Evolutionary conservation across 2,888 invertebrate genomes (phyloP).

Genomic region (Tuberolachnus salignus): DNA sequence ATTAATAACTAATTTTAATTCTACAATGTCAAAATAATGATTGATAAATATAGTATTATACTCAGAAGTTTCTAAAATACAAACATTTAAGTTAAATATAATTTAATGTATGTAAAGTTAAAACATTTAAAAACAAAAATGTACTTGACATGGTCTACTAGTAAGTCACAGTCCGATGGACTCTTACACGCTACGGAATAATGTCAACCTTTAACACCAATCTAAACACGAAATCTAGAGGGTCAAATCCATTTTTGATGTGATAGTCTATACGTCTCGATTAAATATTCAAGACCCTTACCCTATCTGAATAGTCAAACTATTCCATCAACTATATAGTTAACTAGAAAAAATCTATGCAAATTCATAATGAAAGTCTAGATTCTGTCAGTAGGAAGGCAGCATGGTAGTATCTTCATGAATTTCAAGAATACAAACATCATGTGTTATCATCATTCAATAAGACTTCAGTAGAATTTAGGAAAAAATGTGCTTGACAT

Average conservation of each 20-base stretch:
- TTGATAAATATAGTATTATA: too few relatives aligned
- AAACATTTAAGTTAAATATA: too few relatives aligned
- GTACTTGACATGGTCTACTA: conserved; percentile 57
- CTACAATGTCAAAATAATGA: too few relatives aligned
- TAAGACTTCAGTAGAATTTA: conserved; percentile 5
- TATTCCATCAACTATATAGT: conserved; percentile 27
- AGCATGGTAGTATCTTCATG: conserved; percentile 67
- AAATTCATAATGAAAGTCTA: not conserved
- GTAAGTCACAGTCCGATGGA: conserved; percentile 55
- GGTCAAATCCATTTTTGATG: conserved; percentile 48
- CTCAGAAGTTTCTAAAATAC: too few relatives aligned
- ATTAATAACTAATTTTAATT: too few relatives aligned
- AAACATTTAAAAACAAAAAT: too few relatives aligned
- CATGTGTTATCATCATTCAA: conserved; percentile 52
- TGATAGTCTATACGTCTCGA: conserved; percentile 31
- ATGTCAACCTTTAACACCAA: conserved; percentile 51
- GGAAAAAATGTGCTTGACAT: conserved; percentile 69
- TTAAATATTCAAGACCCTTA: conserved; percentile 32
- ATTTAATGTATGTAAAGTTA: too few relatives aligned
- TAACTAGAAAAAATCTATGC: too few relatives aligned
- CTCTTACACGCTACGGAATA: conserved; percentile 58
- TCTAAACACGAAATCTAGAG: conserved; percentile 9
- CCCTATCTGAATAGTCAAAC: conserved; percentile 12
- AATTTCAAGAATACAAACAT: conserved; percentile 55
- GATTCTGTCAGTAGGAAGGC: conserved; percentile 71